phyloP scores from a whole-genome alignment of 2,888 invertebrate genomes.

The Parapristionchus giblindavisi region DNA sequence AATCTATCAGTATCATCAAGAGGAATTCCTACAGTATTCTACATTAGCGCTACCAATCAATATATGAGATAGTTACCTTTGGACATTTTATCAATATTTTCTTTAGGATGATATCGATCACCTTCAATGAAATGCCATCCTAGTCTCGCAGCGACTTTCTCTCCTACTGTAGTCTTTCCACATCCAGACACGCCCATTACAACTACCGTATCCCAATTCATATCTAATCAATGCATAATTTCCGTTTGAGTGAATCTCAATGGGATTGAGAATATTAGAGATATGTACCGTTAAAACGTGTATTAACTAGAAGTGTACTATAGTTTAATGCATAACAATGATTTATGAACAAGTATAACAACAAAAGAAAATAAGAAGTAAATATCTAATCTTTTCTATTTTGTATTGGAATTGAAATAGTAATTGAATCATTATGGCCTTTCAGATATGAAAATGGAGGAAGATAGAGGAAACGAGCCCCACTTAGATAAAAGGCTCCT shows the following conservation, averaged over 20 bases:
- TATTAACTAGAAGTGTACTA: not conserved
- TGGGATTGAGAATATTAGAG: not conserved
- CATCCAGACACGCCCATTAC: constrained; percentile 48
- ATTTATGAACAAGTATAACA: not conserved
- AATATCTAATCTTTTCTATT: not conserved
- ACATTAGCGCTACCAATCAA: not conserved
- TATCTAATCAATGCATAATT: no score
- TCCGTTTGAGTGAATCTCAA: no score
- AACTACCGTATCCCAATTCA: constrained; percentile 15
- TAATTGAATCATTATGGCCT: constrained; percentile 22
- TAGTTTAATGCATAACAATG: not conserved
- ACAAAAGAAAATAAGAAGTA: not conserved
- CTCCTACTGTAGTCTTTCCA: constrained; percentile 45
- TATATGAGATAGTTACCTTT: not conserved
- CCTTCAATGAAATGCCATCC: constrained; percentile 3
- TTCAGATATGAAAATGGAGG: constrained; percentile 33
- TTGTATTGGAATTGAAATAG: not conserved
- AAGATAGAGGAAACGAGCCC: constrained; percentile 31
- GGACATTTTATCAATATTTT: constrained; percentile 26
- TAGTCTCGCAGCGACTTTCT: constrained; percentile 10
- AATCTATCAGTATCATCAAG: constrained; percentile 26
- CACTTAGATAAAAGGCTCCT: constrained; percentile 27
- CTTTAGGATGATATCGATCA: constrained; percentile 15
- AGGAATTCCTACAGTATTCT: not conserved
- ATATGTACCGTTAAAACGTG: not conserved